These are phyloP conservation scores for Bimastos eiseni DNA, from an alignment of 2,888 invertebrate genomes.

Conservation along the genomic window DNA sequence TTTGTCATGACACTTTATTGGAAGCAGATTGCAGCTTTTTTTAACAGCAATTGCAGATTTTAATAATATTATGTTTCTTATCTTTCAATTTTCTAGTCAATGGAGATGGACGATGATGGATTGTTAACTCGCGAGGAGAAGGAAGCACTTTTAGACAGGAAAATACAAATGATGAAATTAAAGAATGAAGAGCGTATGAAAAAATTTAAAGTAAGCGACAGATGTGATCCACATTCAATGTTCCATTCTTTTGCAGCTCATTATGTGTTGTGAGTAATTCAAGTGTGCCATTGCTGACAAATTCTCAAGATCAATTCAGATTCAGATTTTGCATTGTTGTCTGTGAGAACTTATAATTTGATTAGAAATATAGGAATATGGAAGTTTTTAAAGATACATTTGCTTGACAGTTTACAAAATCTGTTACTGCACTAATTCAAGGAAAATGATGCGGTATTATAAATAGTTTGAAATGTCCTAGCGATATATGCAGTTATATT, in stretches of 20 bases:
- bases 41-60: too few relatives aligned
- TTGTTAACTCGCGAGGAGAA: not conserved
- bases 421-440: not conserved
- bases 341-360: not conserved
- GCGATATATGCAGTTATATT: too few relatives aligned
- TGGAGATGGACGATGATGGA: not conserved
- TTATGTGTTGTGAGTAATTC: not conserved
- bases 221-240: not conserved
- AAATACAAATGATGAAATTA: constrained; percentile 19
- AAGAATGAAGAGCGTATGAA: constrained; percentile 19
- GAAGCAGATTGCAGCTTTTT: not conserved
- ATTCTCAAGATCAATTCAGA: not conserved
- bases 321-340: not conserved
- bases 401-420: not conserved
- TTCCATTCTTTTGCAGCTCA: not conserved
- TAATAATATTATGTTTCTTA: not conserved
- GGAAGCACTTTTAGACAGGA: not conserved
- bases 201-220: constrained; percentile 1
- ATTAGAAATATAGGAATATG: not conserved
- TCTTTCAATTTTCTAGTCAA: not conserved
- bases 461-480: too few relatives aligned
- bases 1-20: not conserved
- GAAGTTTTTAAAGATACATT: not conserved
- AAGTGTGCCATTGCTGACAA: not conserved
- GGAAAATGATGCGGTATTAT: not conserved